A percentile compares a stretch with the other conserved stretches of the same genome.
Conservation (phyloP, 2,113 vertebrate species). For the Spea multiplicata region DNA sequence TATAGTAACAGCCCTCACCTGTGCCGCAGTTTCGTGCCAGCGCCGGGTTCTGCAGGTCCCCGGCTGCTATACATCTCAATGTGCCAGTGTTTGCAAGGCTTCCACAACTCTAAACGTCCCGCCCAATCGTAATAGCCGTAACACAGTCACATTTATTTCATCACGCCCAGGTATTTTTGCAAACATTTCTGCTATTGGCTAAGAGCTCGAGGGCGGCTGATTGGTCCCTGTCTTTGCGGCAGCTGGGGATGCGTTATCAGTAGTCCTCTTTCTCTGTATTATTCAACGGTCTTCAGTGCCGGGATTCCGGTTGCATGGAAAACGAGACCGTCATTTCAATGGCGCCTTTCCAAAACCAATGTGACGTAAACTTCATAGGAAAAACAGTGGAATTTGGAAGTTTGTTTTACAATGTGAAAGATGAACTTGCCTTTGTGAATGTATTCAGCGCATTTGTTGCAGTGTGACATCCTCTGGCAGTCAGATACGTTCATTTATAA, state of each 20-base stretch:
- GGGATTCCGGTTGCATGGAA: no score
- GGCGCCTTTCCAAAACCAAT: no score
- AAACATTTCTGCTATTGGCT: not conserved
- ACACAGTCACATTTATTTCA: no score
- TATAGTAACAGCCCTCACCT: slow-evolving; percentile 18
- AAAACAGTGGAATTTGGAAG: no score
- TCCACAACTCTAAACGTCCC: not conserved
- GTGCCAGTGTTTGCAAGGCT: slow-evolving; percentile 11
- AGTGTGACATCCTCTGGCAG: no score
- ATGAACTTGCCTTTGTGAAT: no score
- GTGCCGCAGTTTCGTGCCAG: slow-evolving; percentile 4
- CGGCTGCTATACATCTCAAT: slow-evolving; percentile 29
- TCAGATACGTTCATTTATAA: no score
- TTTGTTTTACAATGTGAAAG: no score
- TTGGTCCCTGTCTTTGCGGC: slow-evolving; percentile 11
- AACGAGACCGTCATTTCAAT: no score
- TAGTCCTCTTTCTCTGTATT: not conserved
- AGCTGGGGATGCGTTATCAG: not conserved
- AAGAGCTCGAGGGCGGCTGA: not conserved
- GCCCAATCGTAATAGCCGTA: not conserved
- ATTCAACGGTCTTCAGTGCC: not conserved
- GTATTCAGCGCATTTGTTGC: no score
- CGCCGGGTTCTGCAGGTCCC: not conserved
- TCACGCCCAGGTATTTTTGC: not conserved
- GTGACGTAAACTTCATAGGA: no score